Percentiles rank a stretch among this genome's conserved stretches.
Conservation (phyloP, 2,888 invertebrate species). For the Scaptomyza cyrtandrae region DNA sequence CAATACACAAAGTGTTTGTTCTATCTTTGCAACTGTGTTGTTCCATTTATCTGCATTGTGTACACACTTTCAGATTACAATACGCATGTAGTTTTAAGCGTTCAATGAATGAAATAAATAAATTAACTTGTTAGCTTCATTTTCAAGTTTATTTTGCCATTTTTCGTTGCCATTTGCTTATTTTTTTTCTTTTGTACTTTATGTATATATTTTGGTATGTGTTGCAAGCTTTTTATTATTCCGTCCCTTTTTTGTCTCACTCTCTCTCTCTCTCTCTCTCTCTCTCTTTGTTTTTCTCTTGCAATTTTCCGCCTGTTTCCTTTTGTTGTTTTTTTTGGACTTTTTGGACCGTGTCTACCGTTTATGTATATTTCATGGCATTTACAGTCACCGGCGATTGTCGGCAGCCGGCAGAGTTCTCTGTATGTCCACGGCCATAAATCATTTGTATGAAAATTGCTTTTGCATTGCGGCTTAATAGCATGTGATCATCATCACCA, state of each 20-base stretch:
- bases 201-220: background rate
- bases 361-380: slow-evolving; percentile 50
- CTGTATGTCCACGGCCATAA: slow-evolving; percentile 65
- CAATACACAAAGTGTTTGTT: no score
- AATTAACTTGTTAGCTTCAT: slow-evolving; percentile 37
- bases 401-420: slow-evolving; percentile 37
- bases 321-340: background rate
- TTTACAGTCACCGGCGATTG: slow-evolving; percentile 53
- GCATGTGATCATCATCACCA: slow-evolving; percentile 71
- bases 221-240: background rate
- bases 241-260: no score
- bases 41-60: background rate
- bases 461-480: slow-evolving; percentile 78
- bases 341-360: background rate
- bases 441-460: slow-evolving; percentile 79
- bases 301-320: background rate
- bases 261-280: background rate
- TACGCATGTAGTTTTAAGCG: background rate
- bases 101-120: slow-evolving; percentile 11
- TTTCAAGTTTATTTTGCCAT: slow-evolving; percentile 11
- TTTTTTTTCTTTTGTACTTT: background rate
- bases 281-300: no score
- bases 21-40: background rate
- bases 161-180: background rate
- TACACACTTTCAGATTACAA: slow-evolving; percentile 2